Conservation (phyloP, 2,797 vertebrate genomes). For the Alexandromys oeconomus region DNA sequence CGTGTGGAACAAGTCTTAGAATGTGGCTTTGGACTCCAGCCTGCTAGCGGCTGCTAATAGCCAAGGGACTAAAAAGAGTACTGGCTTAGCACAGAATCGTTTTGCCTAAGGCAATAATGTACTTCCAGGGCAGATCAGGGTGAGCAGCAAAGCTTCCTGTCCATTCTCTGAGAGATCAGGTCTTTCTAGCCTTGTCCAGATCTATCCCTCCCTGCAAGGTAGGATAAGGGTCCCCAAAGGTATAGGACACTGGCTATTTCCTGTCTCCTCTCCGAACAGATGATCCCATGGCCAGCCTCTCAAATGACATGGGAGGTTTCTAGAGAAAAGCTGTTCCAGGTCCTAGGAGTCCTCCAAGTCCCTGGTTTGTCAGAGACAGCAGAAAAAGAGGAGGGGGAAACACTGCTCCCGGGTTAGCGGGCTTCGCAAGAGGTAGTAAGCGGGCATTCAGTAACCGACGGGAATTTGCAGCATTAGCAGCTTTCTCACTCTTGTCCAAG, state of each 20-base stretch:
- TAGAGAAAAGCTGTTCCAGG: neutral
- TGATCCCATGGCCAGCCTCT: neutral
- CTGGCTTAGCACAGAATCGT: neutral
- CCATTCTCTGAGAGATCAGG: neutral
- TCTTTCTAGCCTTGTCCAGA: neutral
- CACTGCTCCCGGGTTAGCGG: neutral
- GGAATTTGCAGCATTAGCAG: constrained; percentile 24
- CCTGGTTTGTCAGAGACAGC: neutral
- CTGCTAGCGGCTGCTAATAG: constrained; percentile 36
- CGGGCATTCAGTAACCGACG: neutral
- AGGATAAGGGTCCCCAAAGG: neutral
- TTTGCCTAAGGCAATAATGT: neutral
- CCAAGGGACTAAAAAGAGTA: constrained; percentile 9
- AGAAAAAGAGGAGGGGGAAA: neutral
- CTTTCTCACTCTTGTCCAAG: neutral
- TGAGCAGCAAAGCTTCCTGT: neutral
- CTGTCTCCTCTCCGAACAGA: neutral
- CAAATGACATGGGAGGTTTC: neutral
- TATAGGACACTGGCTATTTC: neutral
- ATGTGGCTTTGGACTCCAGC: constrained; percentile 37
- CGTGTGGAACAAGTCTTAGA: constrained; percentile 31
- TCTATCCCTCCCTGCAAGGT: neutral
- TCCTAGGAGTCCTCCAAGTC: neutral
- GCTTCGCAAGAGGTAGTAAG: neutral
- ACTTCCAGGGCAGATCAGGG: neutral